Evolutionary conservation across 2,888 invertebrate genomes (phyloP).

Genomic region (Perizoma flavofasciatum): DNA sequence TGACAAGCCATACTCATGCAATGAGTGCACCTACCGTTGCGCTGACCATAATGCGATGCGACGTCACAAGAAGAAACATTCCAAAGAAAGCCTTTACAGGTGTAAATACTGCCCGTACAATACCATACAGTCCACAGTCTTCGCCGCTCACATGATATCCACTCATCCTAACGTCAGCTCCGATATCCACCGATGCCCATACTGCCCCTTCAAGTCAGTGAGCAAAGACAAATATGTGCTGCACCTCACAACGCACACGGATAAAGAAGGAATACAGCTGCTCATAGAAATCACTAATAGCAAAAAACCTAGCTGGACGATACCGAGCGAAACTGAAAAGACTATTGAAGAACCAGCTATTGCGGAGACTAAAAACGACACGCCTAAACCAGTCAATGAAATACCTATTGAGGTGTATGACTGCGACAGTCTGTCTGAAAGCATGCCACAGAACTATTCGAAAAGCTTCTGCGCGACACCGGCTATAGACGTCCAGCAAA

Average conservation of each 20-base stretch:
- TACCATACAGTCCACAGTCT: conserved; percentile 91
- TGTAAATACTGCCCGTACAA: conserved; percentile 92
- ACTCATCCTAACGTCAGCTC: conserved; percentile 89
- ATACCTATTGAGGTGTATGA: conserved; percentile 76
- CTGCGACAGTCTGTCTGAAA: conserved; percentile 71
- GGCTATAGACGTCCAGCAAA: conserved; percentile 48
- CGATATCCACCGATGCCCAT: conserved; percentile 85
- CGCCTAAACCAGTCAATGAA: conserved; percentile 57
- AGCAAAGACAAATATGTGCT: conserved; percentile 85
- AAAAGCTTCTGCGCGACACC: conserved; percentile 61
- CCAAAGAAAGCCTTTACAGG: conserved; percentile 89
- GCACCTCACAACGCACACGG: conserved; percentile 80
- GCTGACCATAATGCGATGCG: conserved; percentile 92
- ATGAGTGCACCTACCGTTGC: conserved; percentile 88
- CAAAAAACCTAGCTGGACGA: conserved; percentile 74
- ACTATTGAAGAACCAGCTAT: conserved; percentile 42
- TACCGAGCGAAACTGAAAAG: conserved; percentile 65
- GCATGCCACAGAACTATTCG: conserved; percentile 62
- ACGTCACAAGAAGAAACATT: conserved; percentile 90
- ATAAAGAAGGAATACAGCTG: conserved; percentile 70
- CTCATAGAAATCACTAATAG: conserved; percentile 65
- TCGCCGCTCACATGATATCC: conserved; percentile 90
- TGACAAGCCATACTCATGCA: conserved; percentile 91
- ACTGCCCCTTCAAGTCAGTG: conserved; percentile 86
- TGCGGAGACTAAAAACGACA: conserved; percentile 52